A percentile compares a stretch with the other conserved stretches of the same genome.
phyloP scores from a whole-genome alignment of 1,140 invertebrate genomes.

The Oscheius sp. region DNA sequence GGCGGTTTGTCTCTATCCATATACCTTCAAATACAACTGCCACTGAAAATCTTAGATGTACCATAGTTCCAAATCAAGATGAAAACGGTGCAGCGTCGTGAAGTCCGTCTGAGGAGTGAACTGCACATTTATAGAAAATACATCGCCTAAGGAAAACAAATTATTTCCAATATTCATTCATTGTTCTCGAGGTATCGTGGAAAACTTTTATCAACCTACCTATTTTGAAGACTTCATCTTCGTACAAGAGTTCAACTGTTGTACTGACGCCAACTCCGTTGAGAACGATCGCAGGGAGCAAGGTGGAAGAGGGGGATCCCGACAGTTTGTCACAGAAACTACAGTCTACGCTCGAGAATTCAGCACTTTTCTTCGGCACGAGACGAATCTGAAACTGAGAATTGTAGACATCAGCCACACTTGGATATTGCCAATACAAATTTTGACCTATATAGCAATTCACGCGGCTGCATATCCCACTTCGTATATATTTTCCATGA shows the following conservation, averaged over 20 bases:
- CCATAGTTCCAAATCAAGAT: constrained; percentile 26
- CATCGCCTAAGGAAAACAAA: background rate
- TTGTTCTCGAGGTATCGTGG: background rate
- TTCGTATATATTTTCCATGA: background rate
- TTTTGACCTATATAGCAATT: background rate
- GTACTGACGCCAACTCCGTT: background rate
- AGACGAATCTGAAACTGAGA: background rate
- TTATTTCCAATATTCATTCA: background rate
- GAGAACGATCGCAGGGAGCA: background rate
- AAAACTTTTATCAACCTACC: too few species aligned
- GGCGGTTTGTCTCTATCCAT: constrained; percentile 23
- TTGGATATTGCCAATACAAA: background rate
- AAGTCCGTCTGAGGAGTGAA: background rate
- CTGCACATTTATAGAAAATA: background rate
- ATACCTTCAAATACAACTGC: background rate
- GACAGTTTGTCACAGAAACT: background rate
- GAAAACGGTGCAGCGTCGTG: background rate
- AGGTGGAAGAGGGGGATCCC: background rate
- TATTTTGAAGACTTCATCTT: background rate
- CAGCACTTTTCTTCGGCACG: background rate
- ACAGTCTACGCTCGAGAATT: background rate
- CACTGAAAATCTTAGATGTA: background rate
- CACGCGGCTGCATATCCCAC: background rate
- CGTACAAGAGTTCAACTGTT: constrained; percentile 2
- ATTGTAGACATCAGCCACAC: too few species aligned